These are phyloP conservation scores for Callipepla squamata DNA, from an alignment of 2,113 vertebrate genomes.

Conservation along the genomic window DNA sequence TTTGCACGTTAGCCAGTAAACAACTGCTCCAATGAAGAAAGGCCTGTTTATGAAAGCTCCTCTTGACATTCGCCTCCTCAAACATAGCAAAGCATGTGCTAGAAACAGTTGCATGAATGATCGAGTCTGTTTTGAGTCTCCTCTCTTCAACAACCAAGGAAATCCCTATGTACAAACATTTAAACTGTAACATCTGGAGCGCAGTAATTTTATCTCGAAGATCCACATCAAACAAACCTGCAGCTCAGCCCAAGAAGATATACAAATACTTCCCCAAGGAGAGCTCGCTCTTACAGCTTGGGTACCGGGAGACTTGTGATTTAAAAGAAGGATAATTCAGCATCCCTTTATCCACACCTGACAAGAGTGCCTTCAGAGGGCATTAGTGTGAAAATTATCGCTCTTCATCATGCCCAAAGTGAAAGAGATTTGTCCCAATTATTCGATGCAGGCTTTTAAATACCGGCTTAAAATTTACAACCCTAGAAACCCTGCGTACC, in stretches of 20 bases:
- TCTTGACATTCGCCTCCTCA: constrained; percentile 65
- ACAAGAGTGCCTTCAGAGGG: constrained; percentile 41
- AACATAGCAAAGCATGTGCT: constrained; percentile 61
- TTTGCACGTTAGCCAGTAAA: constrained; percentile 39
- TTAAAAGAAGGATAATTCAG: constrained; percentile 63
- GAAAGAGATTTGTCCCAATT: constrained; percentile 57
- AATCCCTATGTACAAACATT: constrained; percentile 78
- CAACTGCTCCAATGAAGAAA: constrained; percentile 44
- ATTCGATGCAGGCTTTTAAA: constrained; percentile 19
- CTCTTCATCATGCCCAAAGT: constrained; percentile 50
- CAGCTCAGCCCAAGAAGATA: constrained; percentile 61
- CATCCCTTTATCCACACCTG: constrained; percentile 58
- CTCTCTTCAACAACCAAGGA: constrained; percentile 76
- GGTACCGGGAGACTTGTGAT: constrained; percentile 25
- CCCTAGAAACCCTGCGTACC: constrained; percentile 6
- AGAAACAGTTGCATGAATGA: constrained; percentile 74
- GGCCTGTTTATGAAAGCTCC: constrained; percentile 61
- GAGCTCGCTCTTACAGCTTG: constrained; percentile 16
- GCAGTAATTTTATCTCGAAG: constrained; percentile 76
- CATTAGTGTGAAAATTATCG: constrained; percentile 52
- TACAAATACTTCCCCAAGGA: constrained; percentile 75
- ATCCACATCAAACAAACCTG: constrained; percentile 78
- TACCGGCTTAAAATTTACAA: constrained; percentile 41
- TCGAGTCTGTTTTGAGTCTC: constrained; percentile 78
- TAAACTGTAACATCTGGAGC: constrained; percentile 79